Evolutionary conservation across 1,140 invertebrate genomes (phyloP).

Genomic region (Doryteuthis pealeii): DNA sequence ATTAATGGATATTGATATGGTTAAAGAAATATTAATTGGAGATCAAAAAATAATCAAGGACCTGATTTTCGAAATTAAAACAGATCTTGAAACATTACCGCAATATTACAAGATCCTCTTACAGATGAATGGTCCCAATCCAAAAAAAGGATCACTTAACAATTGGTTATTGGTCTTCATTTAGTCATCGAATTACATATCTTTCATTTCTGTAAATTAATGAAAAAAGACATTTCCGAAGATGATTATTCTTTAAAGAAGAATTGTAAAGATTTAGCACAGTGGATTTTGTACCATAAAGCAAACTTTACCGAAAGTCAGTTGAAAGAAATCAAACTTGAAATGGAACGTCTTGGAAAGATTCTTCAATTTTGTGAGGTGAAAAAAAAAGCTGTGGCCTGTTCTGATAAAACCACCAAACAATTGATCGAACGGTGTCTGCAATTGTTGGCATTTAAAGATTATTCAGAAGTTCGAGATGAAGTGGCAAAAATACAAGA

Average conservation of each 20-base stretch:
- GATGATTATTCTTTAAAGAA: too few relatives aligned
- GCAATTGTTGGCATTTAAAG: too few relatives aligned
- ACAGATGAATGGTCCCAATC: neutral
- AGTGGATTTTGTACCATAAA: too few relatives aligned
- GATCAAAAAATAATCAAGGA: slow-evolving; percentile 9
- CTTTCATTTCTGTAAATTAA: too few relatives aligned
- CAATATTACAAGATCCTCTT: neutral
- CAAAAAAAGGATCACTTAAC: neutral
- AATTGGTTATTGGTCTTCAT: neutral
- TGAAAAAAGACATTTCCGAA: neutral
- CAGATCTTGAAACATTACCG: neutral
- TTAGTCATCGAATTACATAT: neutral
- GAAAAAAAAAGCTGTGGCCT: neutral
- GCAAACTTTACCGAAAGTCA: neutral
- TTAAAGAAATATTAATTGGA: slow-evolving; percentile 61
- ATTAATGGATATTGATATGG: slow-evolving; percentile 63
- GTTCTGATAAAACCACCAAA: neutral
- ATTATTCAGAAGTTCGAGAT: slow-evolving; percentile 19
- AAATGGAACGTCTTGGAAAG: neutral
- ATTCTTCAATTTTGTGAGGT: neutral
- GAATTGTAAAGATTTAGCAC: too few relatives aligned
- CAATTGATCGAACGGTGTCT: slow-evolving; percentile 1
- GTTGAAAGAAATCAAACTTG: neutral
- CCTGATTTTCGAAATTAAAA: neutral
- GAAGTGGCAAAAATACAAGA: slow-evolving; percentile 27